Evolutionary conservation across 2,113 vertebrate species (phyloP).

Genomic region (Ibidorhyncha struthersii): DNA sequence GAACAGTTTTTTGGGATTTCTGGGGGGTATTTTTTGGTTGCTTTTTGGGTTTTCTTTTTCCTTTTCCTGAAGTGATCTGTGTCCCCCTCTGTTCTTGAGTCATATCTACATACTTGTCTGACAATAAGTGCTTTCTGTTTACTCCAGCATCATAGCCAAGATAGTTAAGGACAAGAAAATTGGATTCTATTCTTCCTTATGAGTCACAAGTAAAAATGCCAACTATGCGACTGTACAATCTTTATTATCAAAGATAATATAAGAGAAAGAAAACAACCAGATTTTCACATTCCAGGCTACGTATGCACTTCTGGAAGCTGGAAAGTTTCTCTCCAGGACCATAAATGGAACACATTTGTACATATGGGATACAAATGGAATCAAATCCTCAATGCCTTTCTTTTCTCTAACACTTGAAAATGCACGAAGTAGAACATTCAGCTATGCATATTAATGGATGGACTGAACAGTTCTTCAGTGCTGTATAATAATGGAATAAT

Average conservation of each 20-base stretch:
- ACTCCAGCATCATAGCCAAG: constrained; percentile 4
- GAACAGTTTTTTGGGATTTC: neutral
- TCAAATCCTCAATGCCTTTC: neutral
- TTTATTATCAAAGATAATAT: constrained; percentile 33
- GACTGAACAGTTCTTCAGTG: neutral
- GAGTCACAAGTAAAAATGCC: constrained; percentile 46
- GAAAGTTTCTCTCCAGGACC: neutral
- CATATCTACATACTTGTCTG: constrained; percentile 2
- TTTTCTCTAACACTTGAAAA: neutral
- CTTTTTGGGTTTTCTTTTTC: neutral
- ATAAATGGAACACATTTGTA: neutral
- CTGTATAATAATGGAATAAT: neutral
- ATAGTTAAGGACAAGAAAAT: constrained; percentile 45
- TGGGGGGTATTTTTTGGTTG: too few relatives aligned
- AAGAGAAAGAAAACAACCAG: constrained; percentile 22
- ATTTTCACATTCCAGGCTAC: constrained; percentile 36
- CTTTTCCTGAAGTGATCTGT: neutral
- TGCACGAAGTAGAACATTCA: neutral
- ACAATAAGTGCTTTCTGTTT: constrained; percentile 48
- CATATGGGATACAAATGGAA: constrained; percentile 9
- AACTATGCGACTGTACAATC: constrained; percentile 30
- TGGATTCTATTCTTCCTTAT: constrained; percentile 39
- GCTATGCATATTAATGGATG: neutral
- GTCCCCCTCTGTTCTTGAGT: neutral
- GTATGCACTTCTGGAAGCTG: constrained; percentile 32